phyloP scores from a whole-genome alignment of 2,797 vertebrate species.

The Hapalemur alaotrensis region DNA sequence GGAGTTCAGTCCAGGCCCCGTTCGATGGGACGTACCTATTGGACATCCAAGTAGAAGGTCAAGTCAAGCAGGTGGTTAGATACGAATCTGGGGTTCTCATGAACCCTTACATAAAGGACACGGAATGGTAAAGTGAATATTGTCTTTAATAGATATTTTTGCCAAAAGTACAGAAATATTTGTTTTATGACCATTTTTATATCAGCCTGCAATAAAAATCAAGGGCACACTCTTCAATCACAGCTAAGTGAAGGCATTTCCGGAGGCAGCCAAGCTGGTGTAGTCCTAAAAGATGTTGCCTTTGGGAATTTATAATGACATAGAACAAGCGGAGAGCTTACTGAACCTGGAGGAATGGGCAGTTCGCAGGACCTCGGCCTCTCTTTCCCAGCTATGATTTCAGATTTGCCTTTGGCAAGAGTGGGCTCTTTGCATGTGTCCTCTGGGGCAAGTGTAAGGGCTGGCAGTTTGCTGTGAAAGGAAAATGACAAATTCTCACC shows the following conservation, averaged over 20 bases:
- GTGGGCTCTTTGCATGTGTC: neutral
- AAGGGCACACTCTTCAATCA: neutral
- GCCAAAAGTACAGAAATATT: neutral
- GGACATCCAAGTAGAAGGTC: neutral
- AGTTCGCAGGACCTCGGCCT: neutral
- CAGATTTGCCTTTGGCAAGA: neutral
- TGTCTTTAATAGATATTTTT: neutral
- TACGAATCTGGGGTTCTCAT: neutral
- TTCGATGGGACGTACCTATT: neutral
- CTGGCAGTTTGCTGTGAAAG: neutral
- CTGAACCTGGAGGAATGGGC: neutral
- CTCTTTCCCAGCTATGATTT: neutral
- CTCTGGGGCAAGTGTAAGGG: neutral
- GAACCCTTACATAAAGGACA: neutral
- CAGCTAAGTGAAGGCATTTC: neutral
- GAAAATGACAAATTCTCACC: neutral
- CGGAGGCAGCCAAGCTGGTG: neutral
- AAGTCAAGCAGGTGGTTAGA: neutral
- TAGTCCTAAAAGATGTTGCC: neutral
- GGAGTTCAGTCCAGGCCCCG: neutral
- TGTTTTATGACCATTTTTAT: slow-evolving; percentile 26
- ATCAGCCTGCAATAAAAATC: neutral
- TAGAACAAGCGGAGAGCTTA: neutral
- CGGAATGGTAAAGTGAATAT: neutral
- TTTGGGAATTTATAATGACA: neutral